A percentile compares a stretch with the other conserved stretches of the same genome.
phyloP scores from a whole-genome alignment of 2,797 vertebrate species.

The Enteromius radiatus region DNA sequence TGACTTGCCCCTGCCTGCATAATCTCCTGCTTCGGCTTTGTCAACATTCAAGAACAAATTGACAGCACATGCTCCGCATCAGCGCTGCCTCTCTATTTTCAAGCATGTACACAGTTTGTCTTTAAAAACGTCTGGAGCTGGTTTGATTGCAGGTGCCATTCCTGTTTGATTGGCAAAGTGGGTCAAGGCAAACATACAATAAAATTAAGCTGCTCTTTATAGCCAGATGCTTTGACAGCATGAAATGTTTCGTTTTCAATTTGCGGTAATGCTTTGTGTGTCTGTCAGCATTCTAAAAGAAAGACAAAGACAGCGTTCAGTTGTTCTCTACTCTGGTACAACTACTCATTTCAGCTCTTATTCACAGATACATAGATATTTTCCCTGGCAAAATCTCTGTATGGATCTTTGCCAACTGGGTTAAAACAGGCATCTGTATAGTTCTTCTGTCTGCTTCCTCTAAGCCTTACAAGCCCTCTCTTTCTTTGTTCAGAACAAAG shows the following conservation, averaged over 20 bases:
- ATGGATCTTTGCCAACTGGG: conserved; percentile 51
- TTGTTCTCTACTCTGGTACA: background rate
- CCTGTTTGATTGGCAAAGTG: conserved; percentile 24
- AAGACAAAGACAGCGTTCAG: conserved; percentile 10
- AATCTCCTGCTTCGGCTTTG: conserved; percentile 65
- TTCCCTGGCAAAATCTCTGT: conserved; percentile 42
- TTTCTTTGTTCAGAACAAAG: conserved; percentile 22
- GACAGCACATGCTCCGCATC: conserved; percentile 52
- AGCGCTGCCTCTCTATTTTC: conserved; percentile 22
- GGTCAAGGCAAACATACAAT: conserved; percentile 23
- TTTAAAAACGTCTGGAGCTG: conserved; percentile 14
- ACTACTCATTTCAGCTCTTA: conserved; percentile 21
- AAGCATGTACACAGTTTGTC: conserved; percentile 7
- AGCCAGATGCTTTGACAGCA: conserved; percentile 9
- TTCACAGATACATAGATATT: conserved; percentile 35
- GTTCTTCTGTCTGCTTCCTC: conserved; percentile 50
- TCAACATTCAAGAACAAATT: conserved; percentile 68
- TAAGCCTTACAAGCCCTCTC: conserved; percentile 17
- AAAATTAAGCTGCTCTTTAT: conserved; percentile 38
- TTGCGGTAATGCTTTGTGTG: conserved; percentile 34
- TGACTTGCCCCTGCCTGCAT: conserved; percentile 69
- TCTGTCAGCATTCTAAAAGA: conserved; percentile 27
- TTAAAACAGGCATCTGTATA: conserved; percentile 52
- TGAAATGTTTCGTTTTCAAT: conserved; percentile 25
- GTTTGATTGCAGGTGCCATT: conserved; percentile 41